Percentiles rank a stretch among this genome's conserved stretches.
Evolutionary conservation across 2,113 vertebrate species (phyloP).

Genomic region (Polypterus senegalus): DNA sequence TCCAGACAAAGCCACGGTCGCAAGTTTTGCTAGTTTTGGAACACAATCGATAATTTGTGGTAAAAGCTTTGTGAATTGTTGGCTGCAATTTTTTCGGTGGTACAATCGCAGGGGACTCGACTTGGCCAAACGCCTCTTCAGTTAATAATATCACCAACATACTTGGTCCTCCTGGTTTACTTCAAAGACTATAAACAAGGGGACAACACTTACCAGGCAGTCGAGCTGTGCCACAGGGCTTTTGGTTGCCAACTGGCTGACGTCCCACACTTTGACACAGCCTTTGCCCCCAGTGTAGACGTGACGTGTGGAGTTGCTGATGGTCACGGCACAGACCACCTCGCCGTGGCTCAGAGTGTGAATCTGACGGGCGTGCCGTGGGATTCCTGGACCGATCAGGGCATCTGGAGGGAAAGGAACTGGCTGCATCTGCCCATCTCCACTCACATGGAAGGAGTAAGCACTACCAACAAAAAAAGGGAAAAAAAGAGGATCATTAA

Average conservation of each 20-base stretch:
- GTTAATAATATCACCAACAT: too few species aligned
- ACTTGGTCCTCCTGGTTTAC: too few species aligned
- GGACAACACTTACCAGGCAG: constrained; percentile 52
- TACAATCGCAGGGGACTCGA: too few species aligned
- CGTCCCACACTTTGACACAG: constrained; percentile 87
- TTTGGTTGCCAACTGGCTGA: constrained; percentile 76
- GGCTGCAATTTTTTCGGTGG: too few species aligned
- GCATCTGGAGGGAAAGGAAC: constrained; percentile 75
- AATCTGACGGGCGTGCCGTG: constrained; percentile 66
- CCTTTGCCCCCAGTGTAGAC: constrained; percentile 81
- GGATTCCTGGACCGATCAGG: constrained; percentile 62
- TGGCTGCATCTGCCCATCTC: constrained; percentile 81
- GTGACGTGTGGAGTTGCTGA: constrained; percentile 71
- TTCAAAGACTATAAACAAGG: too few species aligned
- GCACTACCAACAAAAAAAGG: constrained; percentile 32
- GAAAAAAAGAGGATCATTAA: not conserved
- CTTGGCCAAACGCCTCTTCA: too few species aligned
- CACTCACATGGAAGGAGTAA: constrained; percentile 72
- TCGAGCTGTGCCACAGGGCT: constrained; percentile 73
- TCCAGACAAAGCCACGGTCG: too few species aligned
- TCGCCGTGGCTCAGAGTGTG: constrained; percentile 75
- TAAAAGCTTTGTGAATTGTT: too few species aligned
- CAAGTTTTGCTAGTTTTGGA: too few species aligned
- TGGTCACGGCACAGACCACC: constrained; percentile 81
- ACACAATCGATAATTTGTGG: too few species aligned